Percentiles rank a stretch among this genome's conserved stretches.
These are phyloP conservation scores for Terebella lapidaria DNA, from an alignment of 2,888 invertebrate genomes.

Conservation along the genomic window DNA sequence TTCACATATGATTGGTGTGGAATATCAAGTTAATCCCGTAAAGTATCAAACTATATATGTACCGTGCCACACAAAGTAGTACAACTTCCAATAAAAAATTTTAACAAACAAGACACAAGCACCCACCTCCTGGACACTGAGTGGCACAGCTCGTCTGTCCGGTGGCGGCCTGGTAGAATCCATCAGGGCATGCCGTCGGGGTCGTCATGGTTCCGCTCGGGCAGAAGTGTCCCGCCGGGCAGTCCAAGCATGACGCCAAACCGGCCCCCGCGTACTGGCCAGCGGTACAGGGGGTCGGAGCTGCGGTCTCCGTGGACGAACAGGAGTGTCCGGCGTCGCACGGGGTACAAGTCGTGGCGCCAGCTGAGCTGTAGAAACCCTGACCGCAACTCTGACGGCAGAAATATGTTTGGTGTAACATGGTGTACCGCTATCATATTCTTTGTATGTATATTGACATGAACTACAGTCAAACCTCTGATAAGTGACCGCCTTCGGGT, in stretches of 20 bases:
- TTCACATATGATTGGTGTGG: too few relatives aligned
- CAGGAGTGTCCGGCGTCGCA: conserved; percentile 43
- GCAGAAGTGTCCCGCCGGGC: conserved; percentile 46
- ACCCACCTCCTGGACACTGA: conserved; percentile 36
- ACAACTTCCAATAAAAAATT: too few relatives aligned
- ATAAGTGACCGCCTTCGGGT: background rate
- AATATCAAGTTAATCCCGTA: too few relatives aligned
- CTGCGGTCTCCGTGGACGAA: conserved; percentile 28
- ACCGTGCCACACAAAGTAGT: too few relatives aligned
- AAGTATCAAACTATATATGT: too few relatives aligned
- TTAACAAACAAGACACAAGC: too few relatives aligned
- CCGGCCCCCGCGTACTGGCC: conserved; percentile 37
- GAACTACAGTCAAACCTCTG: background rate
- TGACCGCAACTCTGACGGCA: conserved; percentile 6
- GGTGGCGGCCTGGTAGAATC: conserved; percentile 39
- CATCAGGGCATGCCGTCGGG: conserved; percentile 33
- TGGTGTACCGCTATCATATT: background rate
- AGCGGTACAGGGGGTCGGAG: conserved; percentile 31
- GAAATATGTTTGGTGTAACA: background rate
- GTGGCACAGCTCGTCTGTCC: conserved; percentile 30
- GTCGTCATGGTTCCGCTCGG: conserved; percentile 26
- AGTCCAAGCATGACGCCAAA: conserved; percentile 32
- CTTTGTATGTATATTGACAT: background rate
- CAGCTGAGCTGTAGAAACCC: conserved; percentile 24
- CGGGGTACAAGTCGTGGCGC: conserved; percentile 33